Conservation (phyloP, 2,797 vertebrate species). For the Chrysolophus pictus region DNA sequence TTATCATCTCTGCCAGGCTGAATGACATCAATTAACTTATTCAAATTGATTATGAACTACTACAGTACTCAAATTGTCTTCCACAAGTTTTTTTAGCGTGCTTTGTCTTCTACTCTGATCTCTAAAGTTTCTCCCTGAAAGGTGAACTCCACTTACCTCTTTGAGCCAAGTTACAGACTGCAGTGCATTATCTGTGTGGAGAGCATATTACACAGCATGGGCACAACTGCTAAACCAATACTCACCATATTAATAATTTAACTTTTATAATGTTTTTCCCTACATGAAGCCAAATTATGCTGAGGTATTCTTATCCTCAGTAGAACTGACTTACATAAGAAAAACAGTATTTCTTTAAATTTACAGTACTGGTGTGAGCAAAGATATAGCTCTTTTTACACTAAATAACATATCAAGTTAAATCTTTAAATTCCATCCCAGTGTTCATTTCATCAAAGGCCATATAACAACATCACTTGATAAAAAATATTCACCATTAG, state of each 20-base stretch:
- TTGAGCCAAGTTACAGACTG: neutral
- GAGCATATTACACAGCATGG: neutral
- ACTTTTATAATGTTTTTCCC: neutral
- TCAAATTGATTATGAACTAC: slow-evolving; percentile 43
- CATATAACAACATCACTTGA: neutral
- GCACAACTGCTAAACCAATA: neutral
- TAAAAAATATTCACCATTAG: neutral
- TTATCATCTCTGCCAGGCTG: slow-evolving; percentile 25
- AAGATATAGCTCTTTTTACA: neutral
- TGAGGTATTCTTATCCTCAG: neutral
- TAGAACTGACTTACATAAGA: neutral
- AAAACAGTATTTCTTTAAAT: neutral
- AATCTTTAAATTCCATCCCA: neutral
- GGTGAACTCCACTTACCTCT: neutral
- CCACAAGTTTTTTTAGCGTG: neutral
- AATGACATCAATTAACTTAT: slow-evolving; percentile 43
- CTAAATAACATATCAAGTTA: neutral
- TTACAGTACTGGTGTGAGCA: neutral
- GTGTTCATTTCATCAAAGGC: neutral
- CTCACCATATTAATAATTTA: neutral
- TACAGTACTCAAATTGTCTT: neutral
- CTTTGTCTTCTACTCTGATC: slow-evolving; percentile 22
- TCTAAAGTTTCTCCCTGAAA: neutral
- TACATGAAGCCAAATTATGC: rapidly evolving
- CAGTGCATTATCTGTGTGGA: neutral